Percentiles rank a stretch among this genome's conserved stretches.
These are phyloP conservation scores for Drosophila fuyamai DNA, from an alignment of 1,140 invertebrate species.

Conservation along the genomic window DNA sequence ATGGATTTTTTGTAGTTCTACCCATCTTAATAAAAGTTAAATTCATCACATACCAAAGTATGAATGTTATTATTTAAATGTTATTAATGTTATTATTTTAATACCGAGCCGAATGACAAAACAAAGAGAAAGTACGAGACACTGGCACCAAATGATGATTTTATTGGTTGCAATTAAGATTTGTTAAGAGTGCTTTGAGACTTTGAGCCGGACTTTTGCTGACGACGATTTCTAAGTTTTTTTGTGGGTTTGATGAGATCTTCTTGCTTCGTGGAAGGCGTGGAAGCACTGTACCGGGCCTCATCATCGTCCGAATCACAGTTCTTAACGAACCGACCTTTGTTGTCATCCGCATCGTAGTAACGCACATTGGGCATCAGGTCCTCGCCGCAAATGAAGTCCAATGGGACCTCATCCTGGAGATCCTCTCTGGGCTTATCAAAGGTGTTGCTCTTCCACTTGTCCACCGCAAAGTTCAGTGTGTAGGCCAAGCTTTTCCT, in stretches of 20 bases:
- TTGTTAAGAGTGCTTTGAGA: neutral
- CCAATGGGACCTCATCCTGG: neutral
- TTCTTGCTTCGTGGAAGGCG: neutral
- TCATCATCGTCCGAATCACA: constrained; percentile 37
- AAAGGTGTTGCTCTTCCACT: constrained; percentile 44
- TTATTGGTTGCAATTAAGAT: constrained; percentile 34
- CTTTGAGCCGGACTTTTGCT: neutral
- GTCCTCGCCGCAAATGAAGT: constrained; percentile 34
- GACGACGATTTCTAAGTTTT: neutral
- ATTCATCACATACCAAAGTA: no score
- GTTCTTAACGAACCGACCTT: constrained; percentile 58
- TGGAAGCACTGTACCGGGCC: neutral
- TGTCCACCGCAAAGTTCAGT: constrained; percentile 54
- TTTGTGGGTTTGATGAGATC: neutral
- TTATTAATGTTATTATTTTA: no score
- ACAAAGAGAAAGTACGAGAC: neutral
- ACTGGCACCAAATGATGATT: neutral
- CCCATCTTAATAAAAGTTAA: no score
- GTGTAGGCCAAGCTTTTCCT: constrained; percentile 41
- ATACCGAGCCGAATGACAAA: no score
- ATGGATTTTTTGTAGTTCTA: no score
- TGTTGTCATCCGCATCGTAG: constrained; percentile 26
- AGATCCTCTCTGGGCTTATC: neutral
- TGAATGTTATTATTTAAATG: no score
- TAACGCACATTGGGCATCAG: constrained; percentile 62